Evolutionary conservation across 2,797 vertebrate genomes (phyloP).

Genomic region (Apogon talboti): DNA sequence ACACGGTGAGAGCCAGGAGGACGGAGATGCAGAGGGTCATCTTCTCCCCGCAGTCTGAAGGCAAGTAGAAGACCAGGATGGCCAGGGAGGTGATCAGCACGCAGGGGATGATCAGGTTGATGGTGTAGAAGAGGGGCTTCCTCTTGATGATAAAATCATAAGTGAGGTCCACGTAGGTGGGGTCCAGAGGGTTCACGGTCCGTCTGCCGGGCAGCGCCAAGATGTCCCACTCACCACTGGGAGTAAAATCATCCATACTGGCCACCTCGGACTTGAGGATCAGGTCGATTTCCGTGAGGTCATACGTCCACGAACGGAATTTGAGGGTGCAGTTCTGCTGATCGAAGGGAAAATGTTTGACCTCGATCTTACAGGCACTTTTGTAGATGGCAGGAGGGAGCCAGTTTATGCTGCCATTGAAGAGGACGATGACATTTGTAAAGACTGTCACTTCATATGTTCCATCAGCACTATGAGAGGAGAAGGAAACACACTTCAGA

Average conservation of each 20-base stretch:
- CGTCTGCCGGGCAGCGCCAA: constrained; percentile 86
- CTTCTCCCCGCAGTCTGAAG: constrained; percentile 86
- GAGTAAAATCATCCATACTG: constrained; percentile 86
- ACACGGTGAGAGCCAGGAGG: constrained; percentile 87
- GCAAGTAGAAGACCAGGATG: constrained; percentile 87
- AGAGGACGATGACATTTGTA: constrained; percentile 85
- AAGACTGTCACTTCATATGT: constrained; percentile 89
- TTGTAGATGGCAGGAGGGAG: constrained; percentile 88
- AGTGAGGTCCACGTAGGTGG: constrained; percentile 85
- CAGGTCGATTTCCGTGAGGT: constrained; percentile 85
- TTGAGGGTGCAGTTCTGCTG: constrained; percentile 89
- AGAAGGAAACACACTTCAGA: constrained; percentile 65
- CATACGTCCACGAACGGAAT: constrained; percentile 89
- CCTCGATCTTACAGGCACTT: constrained; percentile 86
- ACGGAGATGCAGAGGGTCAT: constrained; percentile 87
- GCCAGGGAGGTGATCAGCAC: constrained; percentile 86
- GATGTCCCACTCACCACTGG: constrained; percentile 88
- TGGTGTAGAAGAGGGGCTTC: constrained; percentile 90
- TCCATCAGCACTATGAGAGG: constrained; percentile 81
- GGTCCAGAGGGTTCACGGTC: constrained; percentile 83
- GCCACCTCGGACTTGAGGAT: constrained; percentile 85
- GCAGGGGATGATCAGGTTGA: constrained; percentile 94
- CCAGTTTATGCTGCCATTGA: constrained; percentile 86
- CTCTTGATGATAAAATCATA: constrained; percentile 86
- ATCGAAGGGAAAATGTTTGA: constrained; percentile 87